Conservation (phyloP, 2,888 invertebrate genomes). For the Agriotes lineatus region DNA sequence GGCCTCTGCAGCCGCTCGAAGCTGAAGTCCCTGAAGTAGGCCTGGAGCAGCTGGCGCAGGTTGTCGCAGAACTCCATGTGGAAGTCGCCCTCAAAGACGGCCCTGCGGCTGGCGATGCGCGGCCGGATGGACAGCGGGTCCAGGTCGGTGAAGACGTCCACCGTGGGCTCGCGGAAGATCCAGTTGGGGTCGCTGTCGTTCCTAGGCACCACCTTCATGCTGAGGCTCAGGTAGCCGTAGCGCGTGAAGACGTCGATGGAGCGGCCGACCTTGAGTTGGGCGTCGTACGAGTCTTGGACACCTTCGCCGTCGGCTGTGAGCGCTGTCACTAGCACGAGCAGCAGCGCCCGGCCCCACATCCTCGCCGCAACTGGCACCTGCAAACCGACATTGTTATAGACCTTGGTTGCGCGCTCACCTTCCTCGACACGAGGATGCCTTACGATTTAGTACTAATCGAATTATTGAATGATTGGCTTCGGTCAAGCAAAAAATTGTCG, state of each 20-base stretch:
- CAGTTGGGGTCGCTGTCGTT: conserved; percentile 77
- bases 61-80: conserved; percentile 96
- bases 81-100: conserved; percentile 87
- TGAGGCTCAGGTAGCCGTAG: conserved; percentile 66
- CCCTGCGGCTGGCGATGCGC: conserved; percentile 59
- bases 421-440: conserved; percentile 36
- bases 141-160: conserved; percentile 76
- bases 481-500: too few relatives aligned
- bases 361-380: conserved; percentile 65
- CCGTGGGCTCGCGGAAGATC: conserved; percentile 79
- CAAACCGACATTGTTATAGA: conserved; percentile 47
- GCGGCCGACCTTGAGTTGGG: conserved; percentile 81
- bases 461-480: conserved; percentile 16
- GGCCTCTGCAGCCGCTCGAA: conserved; percentile 87
- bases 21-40: conserved; percentile 88
- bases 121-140: conserved; percentile 66
- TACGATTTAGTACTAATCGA: conserved; percentile 32
- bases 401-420: conserved; percentile 50
- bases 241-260: conserved; percentile 85
- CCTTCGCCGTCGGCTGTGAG: conserved; percentile 52
- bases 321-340: conserved; percentile 64
- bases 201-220: conserved; percentile 68
- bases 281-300: conserved; percentile 61
- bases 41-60: conserved; percentile 84
- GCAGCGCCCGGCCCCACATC: conserved; percentile 69